Base-by-base conservation (phyloP, 2,113 vertebrate genomes). In the Thunnus thynnus region DNA sequence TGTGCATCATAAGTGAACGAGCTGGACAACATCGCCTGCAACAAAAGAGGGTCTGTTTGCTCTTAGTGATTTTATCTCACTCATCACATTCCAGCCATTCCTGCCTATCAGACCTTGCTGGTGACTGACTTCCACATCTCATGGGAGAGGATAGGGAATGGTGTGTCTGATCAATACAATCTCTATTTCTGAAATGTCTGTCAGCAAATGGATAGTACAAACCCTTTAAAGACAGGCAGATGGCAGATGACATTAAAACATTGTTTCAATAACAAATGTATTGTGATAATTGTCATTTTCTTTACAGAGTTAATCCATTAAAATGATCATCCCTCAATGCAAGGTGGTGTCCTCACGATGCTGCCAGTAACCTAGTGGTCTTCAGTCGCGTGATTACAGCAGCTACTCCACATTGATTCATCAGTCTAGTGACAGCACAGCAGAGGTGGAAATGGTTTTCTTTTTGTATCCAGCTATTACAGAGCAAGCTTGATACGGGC, bases 41-140 rank as follows among this genome's bases (percentile, higher is more conserved):
- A 94, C 83, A 90, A 90, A 80, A 69, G 83, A 86, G 60, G 72
- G 41, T 86, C 72, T 89, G 86, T 92, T 7, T 84, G 72, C 58
- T 22, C 3, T 76, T 10, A 3, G 4, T 62, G 55, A 66, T 64
- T 76, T 79, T 78, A 89, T 89, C 90, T 61, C 86, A 83, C 79
- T 91, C 92, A 87, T 91, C 89, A 87, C 87, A 92, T 94, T 93
- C 90, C 84, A 83, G 80, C 51, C 87, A 87, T 92, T 89, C 90
- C 83, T 85, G 60, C 78, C 64, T 79, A 50, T 76, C 74, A 77
- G 61, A 76, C 64, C 25, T 68, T 48, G 68, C 64, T 80, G 76
- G 3, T 55, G 69, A 51, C 71, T 66, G 76, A 46, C 76, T 79
- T 52, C 44, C 18, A 60, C 73, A 65, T 63, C 57, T 76, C 60